A percentile compares a stretch with the other conserved stretches of the same genome.
phyloP scores from a whole-genome alignment of 92 coral and sea anemone species.

The Palythoa grandiflora region DNA sequence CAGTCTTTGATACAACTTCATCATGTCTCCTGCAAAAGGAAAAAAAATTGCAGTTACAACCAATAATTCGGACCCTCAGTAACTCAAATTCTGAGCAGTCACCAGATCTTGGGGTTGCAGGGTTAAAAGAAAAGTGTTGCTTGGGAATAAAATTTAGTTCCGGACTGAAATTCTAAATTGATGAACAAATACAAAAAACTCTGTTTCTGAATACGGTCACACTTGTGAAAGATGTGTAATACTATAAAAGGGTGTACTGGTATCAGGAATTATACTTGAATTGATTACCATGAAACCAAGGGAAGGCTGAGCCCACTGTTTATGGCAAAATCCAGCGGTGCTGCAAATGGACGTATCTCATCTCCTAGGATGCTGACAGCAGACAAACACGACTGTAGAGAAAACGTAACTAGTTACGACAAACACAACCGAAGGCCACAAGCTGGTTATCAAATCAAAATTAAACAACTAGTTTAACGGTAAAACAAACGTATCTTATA shows the following conservation, averaged over 20 bases:
- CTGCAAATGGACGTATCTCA: slow-evolving; percentile 69
- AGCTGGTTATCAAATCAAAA: neutral
- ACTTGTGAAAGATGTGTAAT: neutral
- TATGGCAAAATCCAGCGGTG: slow-evolving; percentile 64
- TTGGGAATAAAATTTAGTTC: too few species aligned
- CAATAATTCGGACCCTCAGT: too few species aligned
- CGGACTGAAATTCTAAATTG: too few species aligned
- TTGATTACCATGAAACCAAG: slow-evolving; percentile 33
- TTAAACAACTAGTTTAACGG: neutral
- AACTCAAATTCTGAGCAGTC: too few species aligned
- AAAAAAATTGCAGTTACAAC: neutral
- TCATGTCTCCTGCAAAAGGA: slow-evolving; percentile 54
- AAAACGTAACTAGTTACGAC: neutral
- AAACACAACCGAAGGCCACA: neutral
- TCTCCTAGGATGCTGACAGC: slow-evolving; percentile 49
- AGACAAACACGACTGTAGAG: slow-evolving; percentile 57
- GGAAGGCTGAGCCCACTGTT: slow-evolving; percentile 11
- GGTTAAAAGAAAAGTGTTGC: too few species aligned
- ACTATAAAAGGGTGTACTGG: neutral
- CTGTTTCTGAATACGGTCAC: too few species aligned
- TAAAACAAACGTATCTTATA: neutral
- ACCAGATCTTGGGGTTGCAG: too few species aligned
- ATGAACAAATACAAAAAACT: too few species aligned
- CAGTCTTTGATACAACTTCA: slow-evolving; percentile 25
- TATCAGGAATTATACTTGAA: neutral